Conservation (phyloP, 2,797 vertebrate genomes). For the Sternarchorhynchus goeldii region DNA sequence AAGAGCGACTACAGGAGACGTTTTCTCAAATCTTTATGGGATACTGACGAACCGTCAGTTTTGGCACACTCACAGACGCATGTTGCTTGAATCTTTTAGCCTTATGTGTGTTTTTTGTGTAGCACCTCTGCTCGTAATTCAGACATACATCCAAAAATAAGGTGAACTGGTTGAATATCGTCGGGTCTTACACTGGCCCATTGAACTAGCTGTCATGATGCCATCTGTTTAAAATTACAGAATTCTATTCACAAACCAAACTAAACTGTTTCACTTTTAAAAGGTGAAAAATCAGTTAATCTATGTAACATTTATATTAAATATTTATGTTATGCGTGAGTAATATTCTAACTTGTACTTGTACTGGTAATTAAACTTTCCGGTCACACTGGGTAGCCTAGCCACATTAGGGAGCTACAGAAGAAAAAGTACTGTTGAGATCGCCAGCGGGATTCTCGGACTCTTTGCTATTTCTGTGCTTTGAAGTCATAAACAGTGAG, state of each 20-base stretch:
- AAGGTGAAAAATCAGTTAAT: constrained; percentile 24
- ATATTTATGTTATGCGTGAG: constrained; percentile 32
- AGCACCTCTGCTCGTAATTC: neutral
- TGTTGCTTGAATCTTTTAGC: no score
- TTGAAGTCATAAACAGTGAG: constrained; percentile 60
- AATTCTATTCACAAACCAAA: constrained; percentile 19
- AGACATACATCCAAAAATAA: neutral
- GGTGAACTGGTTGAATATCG: neutral
- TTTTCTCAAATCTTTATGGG: constrained; percentile 11
- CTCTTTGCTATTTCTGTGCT: constrained; percentile 52
- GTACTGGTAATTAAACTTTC: constrained; percentile 34
- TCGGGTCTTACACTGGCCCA: constrained; percentile 3
- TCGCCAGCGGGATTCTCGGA: neutral
- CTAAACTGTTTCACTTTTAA: constrained; percentile 1
- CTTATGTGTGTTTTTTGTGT: neutral
- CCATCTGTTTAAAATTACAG: constrained; percentile 44
- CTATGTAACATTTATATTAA: constrained; percentile 21
- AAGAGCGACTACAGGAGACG: constrained; percentile 47
- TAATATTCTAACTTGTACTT: constrained; percentile 22
- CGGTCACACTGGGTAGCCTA: constrained; percentile 5
- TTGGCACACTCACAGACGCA: neutral
- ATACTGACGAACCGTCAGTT: neutral
- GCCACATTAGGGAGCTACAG: neutral
- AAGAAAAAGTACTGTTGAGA: constrained; percentile 21
- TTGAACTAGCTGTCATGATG: constrained; percentile 13